phyloP scores from a whole-genome alignment of 2,113 vertebrate genomes.

The Parotia lawesii region DNA sequence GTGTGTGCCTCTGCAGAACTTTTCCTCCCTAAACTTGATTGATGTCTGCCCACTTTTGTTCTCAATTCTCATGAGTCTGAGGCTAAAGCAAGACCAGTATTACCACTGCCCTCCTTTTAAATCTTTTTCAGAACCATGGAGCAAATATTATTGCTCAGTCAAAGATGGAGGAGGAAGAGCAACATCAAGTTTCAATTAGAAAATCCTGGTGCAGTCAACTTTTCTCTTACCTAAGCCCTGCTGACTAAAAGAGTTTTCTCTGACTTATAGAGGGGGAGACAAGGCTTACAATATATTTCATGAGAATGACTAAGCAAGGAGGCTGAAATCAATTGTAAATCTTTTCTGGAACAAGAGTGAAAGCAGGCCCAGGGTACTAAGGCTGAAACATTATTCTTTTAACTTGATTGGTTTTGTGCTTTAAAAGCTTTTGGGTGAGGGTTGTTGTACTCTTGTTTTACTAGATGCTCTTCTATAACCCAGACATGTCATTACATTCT shows the following conservation, averaged over 20 bases:
- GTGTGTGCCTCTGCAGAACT: not conserved
- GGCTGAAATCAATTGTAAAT: not conserved
- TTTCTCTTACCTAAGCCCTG: not conserved
- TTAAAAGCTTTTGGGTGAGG: not conserved
- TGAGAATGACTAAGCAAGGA: not conserved
- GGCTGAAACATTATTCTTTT: constrained; percentile 28
- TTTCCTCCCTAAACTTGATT: not conserved
- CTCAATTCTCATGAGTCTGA: not conserved
- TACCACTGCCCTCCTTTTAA: not conserved
- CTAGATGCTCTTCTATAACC: not conserved
- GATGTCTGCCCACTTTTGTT: not conserved
- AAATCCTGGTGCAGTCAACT: not conserved
- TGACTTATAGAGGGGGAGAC: not conserved
- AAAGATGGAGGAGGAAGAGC: not conserved
- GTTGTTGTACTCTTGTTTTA: not conserved
- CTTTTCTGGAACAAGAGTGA: not conserved
- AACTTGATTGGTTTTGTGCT: not conserved
- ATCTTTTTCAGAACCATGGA: not conserved
- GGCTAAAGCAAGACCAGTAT: not conserved
- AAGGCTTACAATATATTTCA: not conserved
- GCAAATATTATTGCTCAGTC: not conserved
- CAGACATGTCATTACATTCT: not conserved
- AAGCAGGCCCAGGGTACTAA: not conserved
- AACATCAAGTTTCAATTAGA: not conserved
- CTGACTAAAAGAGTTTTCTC: not conserved